Percentiles rank a stretch among this genome's conserved stretches.
These are phyloP conservation scores for Aricia agestis DNA, from an alignment of 1,140 invertebrate genomes.

Conservation along the genomic window DNA sequence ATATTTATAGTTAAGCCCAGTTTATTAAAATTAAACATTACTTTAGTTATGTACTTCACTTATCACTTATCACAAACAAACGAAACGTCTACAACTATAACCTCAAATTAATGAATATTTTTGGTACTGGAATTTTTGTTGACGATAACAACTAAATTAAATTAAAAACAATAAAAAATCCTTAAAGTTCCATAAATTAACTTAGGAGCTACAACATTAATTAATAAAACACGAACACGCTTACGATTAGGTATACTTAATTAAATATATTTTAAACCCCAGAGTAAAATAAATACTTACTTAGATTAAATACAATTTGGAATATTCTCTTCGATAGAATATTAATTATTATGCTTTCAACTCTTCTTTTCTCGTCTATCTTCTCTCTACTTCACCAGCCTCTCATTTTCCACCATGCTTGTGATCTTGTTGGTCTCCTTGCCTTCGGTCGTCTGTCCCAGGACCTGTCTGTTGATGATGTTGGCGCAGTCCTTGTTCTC, in stretches of 20 bases:
- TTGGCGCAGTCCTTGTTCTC: conserved; percentile 79
- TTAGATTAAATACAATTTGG: too few species aligned
- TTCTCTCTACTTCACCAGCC: conserved; percentile 33
- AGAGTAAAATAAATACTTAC: too few species aligned
- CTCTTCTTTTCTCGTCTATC: neutral
- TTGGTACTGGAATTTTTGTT: conserved; percentile 1
- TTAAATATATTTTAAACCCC: too few species aligned
- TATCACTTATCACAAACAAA: neutral
- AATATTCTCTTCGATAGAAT: neutral
- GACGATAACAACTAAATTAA: neutral
- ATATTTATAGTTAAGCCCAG: neutral
- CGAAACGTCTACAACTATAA: neutral
- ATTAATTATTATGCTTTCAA: too few species aligned
- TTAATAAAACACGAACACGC: neutral
- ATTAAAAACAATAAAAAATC: neutral
- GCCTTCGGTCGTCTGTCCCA: conserved; percentile 36
- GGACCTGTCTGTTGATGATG: conserved; percentile 76
- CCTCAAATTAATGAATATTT: conserved; percentile 7
- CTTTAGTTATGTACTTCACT: neutral
- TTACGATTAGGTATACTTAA: neutral
- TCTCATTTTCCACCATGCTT: conserved; percentile 54
- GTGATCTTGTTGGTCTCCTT: conserved; percentile 42
- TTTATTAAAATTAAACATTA: conserved; percentile 4
- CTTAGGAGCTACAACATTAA: neutral
- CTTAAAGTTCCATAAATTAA: neutral